Base-by-base conservation (phyloP, 2,797 vertebrate genomes). In the Nannoperca australis region DNA sequence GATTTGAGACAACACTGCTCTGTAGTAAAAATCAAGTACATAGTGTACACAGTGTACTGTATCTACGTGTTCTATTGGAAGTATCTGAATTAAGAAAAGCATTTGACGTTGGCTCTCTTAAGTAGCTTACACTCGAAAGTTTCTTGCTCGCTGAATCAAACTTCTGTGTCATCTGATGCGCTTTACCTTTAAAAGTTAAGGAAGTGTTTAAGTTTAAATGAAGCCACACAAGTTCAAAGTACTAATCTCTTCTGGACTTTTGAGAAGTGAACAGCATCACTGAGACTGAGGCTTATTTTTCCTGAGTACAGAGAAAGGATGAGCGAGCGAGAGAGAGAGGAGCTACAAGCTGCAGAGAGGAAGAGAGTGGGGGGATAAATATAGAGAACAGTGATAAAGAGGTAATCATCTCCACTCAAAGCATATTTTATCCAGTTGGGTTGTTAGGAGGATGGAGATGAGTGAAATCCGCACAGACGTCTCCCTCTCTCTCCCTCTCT, bases 351-450 rank as follows among this genome's bases (percentile, higher is more conserved):
- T 69, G 76, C 49, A 81, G 73, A 83, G 83, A 87, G 83, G 74
- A 75, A 76, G 88, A 74, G 64, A 69, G 74, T 56, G 49, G 75
- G 73, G 64, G 85, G 87, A 75, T 88, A 90, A 90, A 90, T 88
- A 91, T 70, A 91, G 87, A 90, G 84, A 89, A 85, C 81, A 86
- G 85, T 70, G 90, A 92, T 92, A 88, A 88, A 90, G 87, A 89
- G 88, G 79, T 89, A 91, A 92, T 94, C 90, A 91, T 90, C 87
- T 91, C 85, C 85, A 85, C 83, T 91, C 90, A 88, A 88, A 85
- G 86, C 83, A 88, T 85, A 91, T 91, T 91, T 91, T 86, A 91
- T 89, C 87, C 88, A 87, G 77, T 80, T 79, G 83, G 80, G 89
- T 92, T 92, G 89, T 93, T 92, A 90, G 70, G 50, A 88, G 82